A percentile compares a stretch with the other conserved stretches of the same genome.
phyloP scores from a whole-genome alignment of 1,140 invertebrate species.

The Venturia canescens region DNA sequence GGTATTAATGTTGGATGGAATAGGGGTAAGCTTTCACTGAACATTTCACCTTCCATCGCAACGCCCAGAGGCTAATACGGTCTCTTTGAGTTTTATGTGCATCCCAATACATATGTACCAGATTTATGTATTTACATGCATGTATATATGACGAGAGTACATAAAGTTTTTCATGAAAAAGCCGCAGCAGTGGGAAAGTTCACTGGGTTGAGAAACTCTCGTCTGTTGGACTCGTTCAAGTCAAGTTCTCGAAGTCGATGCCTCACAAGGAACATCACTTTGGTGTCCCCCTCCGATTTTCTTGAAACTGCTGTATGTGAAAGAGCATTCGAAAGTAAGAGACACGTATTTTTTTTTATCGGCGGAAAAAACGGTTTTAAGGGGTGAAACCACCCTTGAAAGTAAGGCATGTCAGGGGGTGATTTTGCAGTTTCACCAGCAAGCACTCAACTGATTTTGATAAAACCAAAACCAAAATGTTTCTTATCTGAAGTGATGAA shows the following conservation, averaged over 20 bases:
- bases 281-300: too few species aligned
- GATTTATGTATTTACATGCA: not conserved
- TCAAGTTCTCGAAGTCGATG: slow-evolving; percentile 14
- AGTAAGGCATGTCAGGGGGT: too few species aligned
- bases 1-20: slow-evolving; percentile 11
- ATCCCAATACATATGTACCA: not conserved
- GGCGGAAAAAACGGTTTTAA: too few species aligned
- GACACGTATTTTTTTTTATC: too few species aligned
- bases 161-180: not conserved
- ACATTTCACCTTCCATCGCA: slow-evolving; percentile 18
- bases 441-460: too few species aligned
- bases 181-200: slow-evolving; percentile 18
- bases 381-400: too few species aligned
- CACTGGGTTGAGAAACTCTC: slow-evolving; percentile 18
- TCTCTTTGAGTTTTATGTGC: not conserved
- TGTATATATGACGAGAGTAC: not conserved
- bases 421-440: too few species aligned
- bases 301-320: too few species aligned
- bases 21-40: slow-evolving; percentile 22
- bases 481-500: too few species aligned
- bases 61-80: slow-evolving; percentile 16
- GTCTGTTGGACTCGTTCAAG: not conserved
- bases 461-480: too few species aligned
- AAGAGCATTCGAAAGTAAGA: too few species aligned
- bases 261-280: too few species aligned